phyloP scores from a whole-genome alignment of 2,113 vertebrate genomes.

The Nothoprocta perdicaria region DNA sequence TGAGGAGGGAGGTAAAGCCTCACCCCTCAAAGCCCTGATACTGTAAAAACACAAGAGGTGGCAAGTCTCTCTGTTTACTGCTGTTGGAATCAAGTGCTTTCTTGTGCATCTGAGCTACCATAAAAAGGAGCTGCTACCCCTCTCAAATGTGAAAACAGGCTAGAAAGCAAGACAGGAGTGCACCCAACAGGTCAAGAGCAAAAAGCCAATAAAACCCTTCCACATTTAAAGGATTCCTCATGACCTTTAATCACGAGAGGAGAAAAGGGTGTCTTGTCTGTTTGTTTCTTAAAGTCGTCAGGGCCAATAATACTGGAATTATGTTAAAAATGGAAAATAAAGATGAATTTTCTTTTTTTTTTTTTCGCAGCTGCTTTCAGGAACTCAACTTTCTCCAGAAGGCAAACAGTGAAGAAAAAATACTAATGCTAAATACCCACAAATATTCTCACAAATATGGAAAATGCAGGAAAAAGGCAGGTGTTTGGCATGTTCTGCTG shows the following conservation, averaged over 20 bases:
- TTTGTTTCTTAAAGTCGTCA: background rate
- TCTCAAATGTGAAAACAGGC: background rate
- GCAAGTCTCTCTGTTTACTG: background rate
- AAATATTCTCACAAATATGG: background rate
- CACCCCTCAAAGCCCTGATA: background rate
- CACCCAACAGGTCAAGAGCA: background rate
- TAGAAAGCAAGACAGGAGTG: background rate
- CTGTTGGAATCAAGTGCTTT: background rate
- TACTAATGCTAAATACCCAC: too few relatives aligned
- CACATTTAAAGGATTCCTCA: background rate
- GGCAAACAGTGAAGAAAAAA: background rate
- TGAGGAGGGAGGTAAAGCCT: background rate
- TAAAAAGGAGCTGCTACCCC: background rate
- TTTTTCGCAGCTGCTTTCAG: background rate
- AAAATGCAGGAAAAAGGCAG: background rate
- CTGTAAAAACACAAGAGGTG: background rate
- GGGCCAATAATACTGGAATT: background rate
- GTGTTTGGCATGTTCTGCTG: background rate
- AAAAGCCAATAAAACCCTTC: background rate
- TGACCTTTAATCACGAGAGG: background rate
- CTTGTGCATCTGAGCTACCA: background rate
- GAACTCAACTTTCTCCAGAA: background rate
- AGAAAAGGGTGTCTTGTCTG: rapidly evolving
- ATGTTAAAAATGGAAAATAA: background rate
- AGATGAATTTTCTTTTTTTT: background rate